phyloP scores from a whole-genome alignment of 2,113 vertebrate species.

The Tychaedon coryphoeus region DNA sequence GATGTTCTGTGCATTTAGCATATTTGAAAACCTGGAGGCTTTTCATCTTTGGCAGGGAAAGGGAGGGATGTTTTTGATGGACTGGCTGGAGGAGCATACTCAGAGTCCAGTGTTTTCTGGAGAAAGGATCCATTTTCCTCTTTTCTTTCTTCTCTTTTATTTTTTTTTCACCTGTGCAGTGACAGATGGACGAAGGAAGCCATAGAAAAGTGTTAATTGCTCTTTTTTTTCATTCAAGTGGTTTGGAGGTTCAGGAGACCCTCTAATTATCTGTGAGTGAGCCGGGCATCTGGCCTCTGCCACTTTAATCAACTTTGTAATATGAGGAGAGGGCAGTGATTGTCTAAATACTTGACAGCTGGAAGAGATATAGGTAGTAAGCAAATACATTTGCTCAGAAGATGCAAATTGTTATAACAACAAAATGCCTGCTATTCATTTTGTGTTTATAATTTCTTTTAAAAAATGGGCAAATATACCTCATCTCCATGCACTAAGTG shows the following conservation, averaged over 20 bases:
- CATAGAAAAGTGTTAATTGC: slow-evolving; percentile 78
- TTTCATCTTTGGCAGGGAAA: neutral
- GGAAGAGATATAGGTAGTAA: slow-evolving; percentile 61
- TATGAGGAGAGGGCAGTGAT: slow-evolving; percentile 51
- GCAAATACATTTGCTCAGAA: slow-evolving; percentile 52
- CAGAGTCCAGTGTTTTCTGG: slow-evolving; percentile 57
- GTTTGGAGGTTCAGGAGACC: slow-evolving; percentile 77
- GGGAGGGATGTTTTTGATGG: slow-evolving; percentile 6
- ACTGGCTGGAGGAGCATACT: slow-evolving; percentile 38
- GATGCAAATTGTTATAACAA: slow-evolving; percentile 33
- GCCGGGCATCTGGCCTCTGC: slow-evolving; percentile 81
- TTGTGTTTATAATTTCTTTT: neutral
- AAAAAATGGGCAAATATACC: neutral
- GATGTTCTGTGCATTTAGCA: slow-evolving; percentile 27
- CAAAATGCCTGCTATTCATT: slow-evolving; percentile 12
- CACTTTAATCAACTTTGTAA: slow-evolving; percentile 69
- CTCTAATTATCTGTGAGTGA: slow-evolving; percentile 81
- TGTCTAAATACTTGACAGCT: slow-evolving; percentile 61
- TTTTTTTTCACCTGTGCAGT: slow-evolving; percentile 71
- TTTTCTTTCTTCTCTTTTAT: neutral
- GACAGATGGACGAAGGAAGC: slow-evolving; percentile 75
- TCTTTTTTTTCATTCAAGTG: slow-evolving; percentile 72
- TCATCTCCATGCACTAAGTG: neutral
- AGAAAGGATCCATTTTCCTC: slow-evolving; percentile 41
- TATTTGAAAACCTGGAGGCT: slow-evolving; percentile 54